Conservation (phyloP, 2,113 vertebrate genomes). For the Engystomops pustulosus region DNA sequence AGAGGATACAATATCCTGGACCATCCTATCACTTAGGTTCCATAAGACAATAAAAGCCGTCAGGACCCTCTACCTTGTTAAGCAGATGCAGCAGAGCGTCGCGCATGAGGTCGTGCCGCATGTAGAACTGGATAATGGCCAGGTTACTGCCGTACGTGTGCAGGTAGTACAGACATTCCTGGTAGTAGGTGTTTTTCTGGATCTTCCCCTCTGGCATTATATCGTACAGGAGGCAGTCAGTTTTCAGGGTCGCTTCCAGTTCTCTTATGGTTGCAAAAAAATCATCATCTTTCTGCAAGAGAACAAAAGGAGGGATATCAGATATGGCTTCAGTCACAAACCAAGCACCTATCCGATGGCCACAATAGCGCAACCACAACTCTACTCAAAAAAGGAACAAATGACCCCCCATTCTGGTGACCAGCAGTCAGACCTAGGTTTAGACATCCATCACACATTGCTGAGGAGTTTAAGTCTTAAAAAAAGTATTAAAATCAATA, state of each 20-base stretch:
- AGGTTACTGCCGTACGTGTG: conserved; percentile 89
- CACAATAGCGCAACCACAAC: no score
- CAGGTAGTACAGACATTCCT: conserved; percentile 93
- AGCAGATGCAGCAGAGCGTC: conserved; percentile 88
- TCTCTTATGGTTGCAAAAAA: conserved; percentile 88
- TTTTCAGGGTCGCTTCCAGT: conserved; percentile 82
- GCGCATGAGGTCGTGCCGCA: conserved; percentile 86
- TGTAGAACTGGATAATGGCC: conserved; percentile 89
- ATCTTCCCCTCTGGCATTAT: conserved; percentile 78
- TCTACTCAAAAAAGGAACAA: no score
- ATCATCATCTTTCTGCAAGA: conserved; percentile 81
- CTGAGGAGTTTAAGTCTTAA: no score
- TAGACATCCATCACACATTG: no score
- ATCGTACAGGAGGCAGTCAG: conserved; percentile 72
- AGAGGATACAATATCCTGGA: no score
- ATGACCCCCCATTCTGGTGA: no score
- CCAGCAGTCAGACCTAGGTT: no score
- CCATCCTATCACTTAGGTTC: no score
- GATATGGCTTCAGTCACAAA: not conserved
- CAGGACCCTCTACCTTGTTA: conserved; percentile 78
- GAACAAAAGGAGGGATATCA: not conserved
- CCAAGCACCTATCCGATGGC: no score
- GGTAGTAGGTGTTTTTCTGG: conserved; percentile 78
- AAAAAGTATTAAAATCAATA: no score
- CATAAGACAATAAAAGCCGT: not conserved